Percentiles rank a stretch among this genome's conserved stretches.
Evolutionary conservation across 2,888 invertebrate genomes (phyloP).

Genomic region (Agriopis aurantiaria): DNA sequence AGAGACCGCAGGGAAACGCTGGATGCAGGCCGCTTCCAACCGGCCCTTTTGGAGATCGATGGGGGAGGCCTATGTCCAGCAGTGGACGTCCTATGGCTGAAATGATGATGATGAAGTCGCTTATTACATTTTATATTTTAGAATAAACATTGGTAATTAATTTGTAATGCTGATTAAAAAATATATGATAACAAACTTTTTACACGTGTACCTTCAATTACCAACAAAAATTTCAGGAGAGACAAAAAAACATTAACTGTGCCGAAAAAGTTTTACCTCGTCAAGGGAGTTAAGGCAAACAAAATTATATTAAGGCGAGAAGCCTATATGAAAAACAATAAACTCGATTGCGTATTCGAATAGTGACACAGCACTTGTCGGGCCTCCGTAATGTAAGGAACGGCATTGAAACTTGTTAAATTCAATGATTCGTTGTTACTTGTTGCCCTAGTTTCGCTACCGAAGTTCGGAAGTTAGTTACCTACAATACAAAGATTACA

Average conservation of each 20-base stretch:
- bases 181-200: too few relatives aligned
- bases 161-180: too few relatives aligned
- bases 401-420: conserved; percentile 71
- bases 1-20: too few relatives aligned
- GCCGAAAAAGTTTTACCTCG: conserved; percentile 18
- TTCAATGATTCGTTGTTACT: conserved; percentile 60
- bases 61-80: too few relatives aligned
- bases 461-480: conserved; percentile 38
- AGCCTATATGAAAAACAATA: conserved; percentile 33
- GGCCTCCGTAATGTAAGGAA: conserved; percentile 75
- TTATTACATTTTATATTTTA: too few relatives aligned
- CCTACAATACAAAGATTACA: conserved; percentile 31
- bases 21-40: too few relatives aligned
- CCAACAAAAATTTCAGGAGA: neutral
- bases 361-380: conserved; percentile 66
- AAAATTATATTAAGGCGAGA: conserved; percentile 23
- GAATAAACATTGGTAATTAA: too few relatives aligned
- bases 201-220: too few relatives aligned
- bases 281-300: conserved; percentile 13
- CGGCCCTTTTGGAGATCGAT: too few relatives aligned
- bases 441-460: conserved; percentile 61
- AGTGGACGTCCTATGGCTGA: too few relatives aligned
- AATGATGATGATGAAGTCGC: too few relatives aligned
- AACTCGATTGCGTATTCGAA: conserved; percentile 70
- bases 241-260: conserved; percentile 5